These are phyloP conservation scores for Blastomussa wellsi DNA, from an alignment of 92 coral and sea anemone species.

Conservation along the genomic window DNA sequence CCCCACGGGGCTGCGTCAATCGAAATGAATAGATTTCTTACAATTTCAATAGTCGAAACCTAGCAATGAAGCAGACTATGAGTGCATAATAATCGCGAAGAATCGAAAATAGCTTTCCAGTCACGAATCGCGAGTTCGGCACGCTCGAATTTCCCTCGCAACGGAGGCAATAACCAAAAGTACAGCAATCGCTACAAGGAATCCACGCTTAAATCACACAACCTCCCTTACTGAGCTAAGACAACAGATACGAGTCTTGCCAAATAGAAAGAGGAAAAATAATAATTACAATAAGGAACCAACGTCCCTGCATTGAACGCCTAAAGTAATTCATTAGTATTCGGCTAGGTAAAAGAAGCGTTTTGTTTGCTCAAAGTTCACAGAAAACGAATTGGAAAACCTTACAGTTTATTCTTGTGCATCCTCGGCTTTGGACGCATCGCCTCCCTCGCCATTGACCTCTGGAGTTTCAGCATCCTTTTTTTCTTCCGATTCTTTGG, in stretches of 20 bases:
- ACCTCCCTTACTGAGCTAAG: slow-evolving; percentile 25
- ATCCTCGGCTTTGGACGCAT: slow-evolving; percentile 25
- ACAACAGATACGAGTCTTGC: slow-evolving; percentile 31
- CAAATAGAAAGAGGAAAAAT: slow-evolving; percentile 43
- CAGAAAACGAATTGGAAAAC: slow-evolving; percentile 39
- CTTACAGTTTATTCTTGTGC: slow-evolving; percentile 48
- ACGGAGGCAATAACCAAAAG: slow-evolving; percentile 26
- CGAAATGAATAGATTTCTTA: slow-evolving; percentile 23
- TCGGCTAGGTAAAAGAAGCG: slow-evolving; percentile 62
- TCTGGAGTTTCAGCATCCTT: slow-evolving; percentile 33
- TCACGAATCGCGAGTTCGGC: slow-evolving; percentile 27
- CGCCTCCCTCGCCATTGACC: slow-evolving; percentile 31
- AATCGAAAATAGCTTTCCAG: slow-evolving; percentile 15
- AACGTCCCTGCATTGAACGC: slow-evolving; percentile 42
- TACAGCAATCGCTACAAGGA: slow-evolving; percentile 1
- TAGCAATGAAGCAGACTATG: slow-evolving; percentile 5
- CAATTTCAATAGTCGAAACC: slow-evolving; percentile 16
- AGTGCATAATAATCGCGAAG: slow-evolving; percentile 32
- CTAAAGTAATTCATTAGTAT: slow-evolving; percentile 59
- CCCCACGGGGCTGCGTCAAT: slow-evolving; percentile 25
- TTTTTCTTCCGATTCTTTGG: slow-evolving; percentile 49
- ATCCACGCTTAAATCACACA: slow-evolving; percentile 3
- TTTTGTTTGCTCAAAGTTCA: slow-evolving; percentile 58
- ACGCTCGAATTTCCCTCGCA: slow-evolving; percentile 30
- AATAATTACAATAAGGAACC: slow-evolving; percentile 47